Percentiles rank a stretch among this genome's conserved stretches.
These are phyloP conservation scores for Drosophila santomea DNA, from an alignment of 1,140 invertebrate genomes.

Conservation along the genomic window DNA sequence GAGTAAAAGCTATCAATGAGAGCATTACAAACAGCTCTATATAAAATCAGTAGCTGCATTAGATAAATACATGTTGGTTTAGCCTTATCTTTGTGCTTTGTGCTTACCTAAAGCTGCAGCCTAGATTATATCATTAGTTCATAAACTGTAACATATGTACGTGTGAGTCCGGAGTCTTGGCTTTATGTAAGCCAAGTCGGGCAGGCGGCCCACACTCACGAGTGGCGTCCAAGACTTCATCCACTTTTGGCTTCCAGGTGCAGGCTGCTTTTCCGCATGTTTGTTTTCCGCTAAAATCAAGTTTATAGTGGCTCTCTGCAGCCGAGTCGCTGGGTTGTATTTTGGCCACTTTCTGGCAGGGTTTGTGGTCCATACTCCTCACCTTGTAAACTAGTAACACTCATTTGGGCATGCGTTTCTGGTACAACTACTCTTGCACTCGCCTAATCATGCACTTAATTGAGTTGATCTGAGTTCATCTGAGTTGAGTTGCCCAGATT, in stretches of 20 bases:
- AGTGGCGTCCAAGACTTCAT: conserved; percentile 53
- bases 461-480: conserved; percentile 14
- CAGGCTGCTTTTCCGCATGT: conserved; percentile 78
- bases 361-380: conserved; percentile 48
- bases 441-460: conserved; percentile 22
- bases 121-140: conserved; percentile 26
- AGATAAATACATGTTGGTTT: no score
- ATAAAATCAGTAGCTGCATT: no score
- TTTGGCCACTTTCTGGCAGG: conserved; percentile 53
- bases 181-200: conserved; percentile 73
- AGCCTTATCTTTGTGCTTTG: neutral
- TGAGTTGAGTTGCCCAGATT: neutral
- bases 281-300: conserved; percentile 48
- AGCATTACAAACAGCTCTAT: no score
- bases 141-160: conserved; percentile 30
- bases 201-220: conserved; percentile 58
- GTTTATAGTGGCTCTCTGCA: conserved; percentile 16
- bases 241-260: conserved; percentile 72
- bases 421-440: neutral
- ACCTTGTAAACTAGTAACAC: conserved; percentile 49
- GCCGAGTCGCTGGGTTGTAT: conserved; percentile 5
- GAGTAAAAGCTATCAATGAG: no score
- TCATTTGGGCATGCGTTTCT: conserved; percentile 28
- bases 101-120: neutral
- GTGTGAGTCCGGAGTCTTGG: conserved; percentile 46